Evolutionary conservation across 2,888 invertebrate genomes (phyloP).

Genomic region (Polyploca ridens): DNA sequence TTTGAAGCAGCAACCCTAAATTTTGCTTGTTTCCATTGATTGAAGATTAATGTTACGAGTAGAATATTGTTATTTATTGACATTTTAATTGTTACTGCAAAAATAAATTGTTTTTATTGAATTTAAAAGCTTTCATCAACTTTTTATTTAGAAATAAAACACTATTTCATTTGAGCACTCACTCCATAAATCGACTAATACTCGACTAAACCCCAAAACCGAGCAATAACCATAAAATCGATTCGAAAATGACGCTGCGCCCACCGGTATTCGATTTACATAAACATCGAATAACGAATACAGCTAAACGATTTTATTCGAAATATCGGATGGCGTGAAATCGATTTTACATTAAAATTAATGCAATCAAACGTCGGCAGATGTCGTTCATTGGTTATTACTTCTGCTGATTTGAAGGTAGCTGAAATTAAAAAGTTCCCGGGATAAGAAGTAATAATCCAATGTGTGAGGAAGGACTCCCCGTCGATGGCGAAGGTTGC

Average conservation of each 20-base stretch:
- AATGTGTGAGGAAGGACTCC: too few species aligned
- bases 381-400: slow-evolving; percentile 9
- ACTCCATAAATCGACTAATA: neutral
- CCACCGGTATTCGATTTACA: slow-evolving; percentile 10
- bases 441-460: too few species aligned
- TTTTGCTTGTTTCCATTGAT: slow-evolving; percentile 19
- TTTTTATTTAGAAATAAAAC: neutral
- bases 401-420: neutral
- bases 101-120: neutral
- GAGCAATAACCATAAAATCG: slow-evolving; percentile 13
- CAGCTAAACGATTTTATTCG: slow-evolving; percentile 11
- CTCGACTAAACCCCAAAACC: slow-evolving; percentile 1
- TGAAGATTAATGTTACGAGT: neutral
- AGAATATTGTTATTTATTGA: neutral
- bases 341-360: slow-evolving; percentile 10
- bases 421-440: neutral
- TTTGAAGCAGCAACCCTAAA: neutral
- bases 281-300: slow-evolving; percentile 15
- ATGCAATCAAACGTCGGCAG: slow-evolving; percentile 10
- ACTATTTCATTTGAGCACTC: neutral
- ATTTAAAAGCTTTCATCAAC: too few species aligned
- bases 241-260: slow-evolving; percentile 7
- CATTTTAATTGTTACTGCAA: neutral
- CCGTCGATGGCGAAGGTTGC: too few species aligned
- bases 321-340: slow-evolving; percentile 9